Percentiles rank a stretch among this genome's conserved stretches.
phyloP scores from a whole-genome alignment of 2,113 vertebrate genomes.

The Phalacrocorax carbo region DNA sequence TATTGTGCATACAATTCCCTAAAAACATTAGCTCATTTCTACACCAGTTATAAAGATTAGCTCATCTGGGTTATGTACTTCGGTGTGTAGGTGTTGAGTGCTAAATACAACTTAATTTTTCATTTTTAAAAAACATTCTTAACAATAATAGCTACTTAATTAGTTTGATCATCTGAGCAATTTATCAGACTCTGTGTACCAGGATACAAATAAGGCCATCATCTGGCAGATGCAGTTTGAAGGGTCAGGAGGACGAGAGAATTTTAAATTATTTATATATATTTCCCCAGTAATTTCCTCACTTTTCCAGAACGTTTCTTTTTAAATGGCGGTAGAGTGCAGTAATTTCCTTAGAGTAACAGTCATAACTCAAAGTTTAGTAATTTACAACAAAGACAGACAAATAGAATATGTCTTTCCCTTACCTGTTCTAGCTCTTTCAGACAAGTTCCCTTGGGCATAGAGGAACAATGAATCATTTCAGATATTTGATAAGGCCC shows the following conservation, averaged over 20 bases:
- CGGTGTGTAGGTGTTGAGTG: constrained; percentile 67
- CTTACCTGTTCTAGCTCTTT: not conserved
- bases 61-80: constrained; percentile 68
- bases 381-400: not conserved
- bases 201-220: not conserved
- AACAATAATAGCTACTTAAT: constrained; percentile 46
- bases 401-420: not conserved
- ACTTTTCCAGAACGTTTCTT: constrained; percentile 2
- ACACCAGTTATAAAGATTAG: constrained; percentile 56
- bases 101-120: constrained; percentile 64
- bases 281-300: not conserved
- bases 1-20: constrained; percentile 60
- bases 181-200: not conserved
- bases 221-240: not conserved
- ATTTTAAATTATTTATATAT: not conserved
- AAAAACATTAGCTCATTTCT: constrained; percentile 73
- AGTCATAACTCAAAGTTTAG: not conserved
- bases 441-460: not conserved
- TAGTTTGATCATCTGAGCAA: constrained; percentile 30
- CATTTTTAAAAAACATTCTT: constrained; percentile 37
- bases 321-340: not conserved
- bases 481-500: not conserved
- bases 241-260: not conserved
- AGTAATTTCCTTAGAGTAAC: not conserved
- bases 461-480: not conserved